Conservation (phyloP, 2,888 invertebrate genomes). For the Galerucella nymphaeae region DNA sequence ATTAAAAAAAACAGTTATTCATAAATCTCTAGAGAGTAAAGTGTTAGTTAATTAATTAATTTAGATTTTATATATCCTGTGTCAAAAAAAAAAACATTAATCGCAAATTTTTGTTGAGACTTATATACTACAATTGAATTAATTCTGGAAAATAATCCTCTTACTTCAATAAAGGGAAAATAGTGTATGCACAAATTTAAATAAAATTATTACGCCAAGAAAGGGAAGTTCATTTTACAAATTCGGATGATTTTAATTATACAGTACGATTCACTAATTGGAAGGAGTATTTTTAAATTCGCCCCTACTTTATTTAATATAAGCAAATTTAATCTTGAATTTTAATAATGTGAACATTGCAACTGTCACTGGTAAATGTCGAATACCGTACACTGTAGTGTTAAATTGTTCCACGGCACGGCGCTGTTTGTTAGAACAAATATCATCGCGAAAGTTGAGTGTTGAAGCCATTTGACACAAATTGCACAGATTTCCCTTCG, state of each 20-base stretch:
- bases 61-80: not conserved
- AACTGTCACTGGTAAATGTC: not conserved
- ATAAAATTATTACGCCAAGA: constrained; percentile 13
- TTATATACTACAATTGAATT: not conserved
- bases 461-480: not conserved
- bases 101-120: too few species aligned
- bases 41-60: not conserved
- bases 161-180: not conserved
- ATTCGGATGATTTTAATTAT: constrained; percentile 13
- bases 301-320: constrained; percentile 1
- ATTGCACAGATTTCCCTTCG: not conserved
- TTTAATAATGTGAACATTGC: constrained; percentile 1
- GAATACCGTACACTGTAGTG: not conserved
- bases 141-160: not conserved
- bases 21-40: not conserved
- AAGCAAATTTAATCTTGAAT: constrained; percentile 16
- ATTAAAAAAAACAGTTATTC: constrained; percentile 13
- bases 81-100: not conserved
- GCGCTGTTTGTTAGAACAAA: not conserved
- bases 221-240: constrained; percentile 1
- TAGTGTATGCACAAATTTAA: not conserved
- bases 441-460: not conserved
- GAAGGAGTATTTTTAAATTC: constrained; percentile 12
- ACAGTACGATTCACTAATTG: constrained; percentile 7
- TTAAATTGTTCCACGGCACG: too few species aligned